Percentiles rank a stretch among this genome's conserved stretches.
These are phyloP conservation scores for Callionymus lyra DNA, from an alignment of 2,113 vertebrate species.

Conservation along the genomic window DNA sequence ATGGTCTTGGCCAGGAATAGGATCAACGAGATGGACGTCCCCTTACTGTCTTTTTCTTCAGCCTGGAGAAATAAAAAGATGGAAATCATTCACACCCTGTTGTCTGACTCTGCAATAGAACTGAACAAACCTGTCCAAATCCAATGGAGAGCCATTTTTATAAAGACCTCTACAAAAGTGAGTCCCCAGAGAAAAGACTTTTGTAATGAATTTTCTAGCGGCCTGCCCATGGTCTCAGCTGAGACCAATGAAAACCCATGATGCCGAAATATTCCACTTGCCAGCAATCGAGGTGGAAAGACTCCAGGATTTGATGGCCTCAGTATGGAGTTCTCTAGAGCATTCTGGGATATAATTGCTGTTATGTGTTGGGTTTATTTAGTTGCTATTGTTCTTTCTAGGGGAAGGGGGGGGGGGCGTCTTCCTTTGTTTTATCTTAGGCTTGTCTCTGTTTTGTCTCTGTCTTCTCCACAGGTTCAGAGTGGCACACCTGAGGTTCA, in stretches of 20 bases:
- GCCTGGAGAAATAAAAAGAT: not conserved
- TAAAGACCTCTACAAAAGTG: not conserved
- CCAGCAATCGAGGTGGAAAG: not conserved
- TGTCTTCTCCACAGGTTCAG: too few species aligned
- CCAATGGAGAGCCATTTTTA: not conserved
- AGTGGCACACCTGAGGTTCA: too few species aligned
- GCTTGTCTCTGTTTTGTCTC: too few species aligned
- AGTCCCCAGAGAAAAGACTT: not conserved
- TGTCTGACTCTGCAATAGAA: not conserved
- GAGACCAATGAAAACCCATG: not conserved
- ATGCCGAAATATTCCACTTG: too few species aligned
- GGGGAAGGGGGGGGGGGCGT: too few species aligned
- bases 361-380: too few species aligned
- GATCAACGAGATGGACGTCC: not conserved
- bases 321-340: not conserved
- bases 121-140: not conserved
- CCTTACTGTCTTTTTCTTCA: not conserved
- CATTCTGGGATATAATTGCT: not conserved
- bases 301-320: not conserved
- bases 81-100: not conserved
- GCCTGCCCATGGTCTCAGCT: not conserved
- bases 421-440: too few species aligned
- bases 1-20: not conserved
- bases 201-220: not conserved
- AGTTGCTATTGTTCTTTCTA: too few species aligned